phyloP scores from a whole-genome alignment of 2,113 vertebrate genomes.

The Jacana jacana region DNA sequence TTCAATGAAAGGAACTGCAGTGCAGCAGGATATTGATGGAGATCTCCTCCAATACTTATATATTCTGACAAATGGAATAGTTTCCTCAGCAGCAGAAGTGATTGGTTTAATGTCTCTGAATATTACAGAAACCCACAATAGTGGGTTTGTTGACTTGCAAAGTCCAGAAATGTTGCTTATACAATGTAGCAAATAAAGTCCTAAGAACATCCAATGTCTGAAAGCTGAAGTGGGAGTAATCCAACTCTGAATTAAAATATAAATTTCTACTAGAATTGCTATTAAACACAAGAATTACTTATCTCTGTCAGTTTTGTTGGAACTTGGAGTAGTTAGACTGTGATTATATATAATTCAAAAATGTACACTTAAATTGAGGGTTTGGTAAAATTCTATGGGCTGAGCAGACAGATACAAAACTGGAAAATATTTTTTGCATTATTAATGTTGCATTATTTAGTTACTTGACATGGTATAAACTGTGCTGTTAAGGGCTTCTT shows the following conservation, averaged over 20 bases:
- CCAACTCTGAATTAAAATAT: not conserved
- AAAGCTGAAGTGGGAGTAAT: not conserved
- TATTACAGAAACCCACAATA: fast-evolving
- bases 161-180: not conserved
- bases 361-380: not conserved
- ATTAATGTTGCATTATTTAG: not conserved
- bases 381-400: not conserved
- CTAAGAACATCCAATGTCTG: not conserved
- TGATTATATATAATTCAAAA: not conserved
- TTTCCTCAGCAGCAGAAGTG: not conserved
- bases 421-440: not conserved
- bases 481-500: not conserved
- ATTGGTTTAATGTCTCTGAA: not conserved
- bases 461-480: not conserved
- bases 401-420: not conserved
- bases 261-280: not conserved
- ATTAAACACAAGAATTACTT: not conserved
- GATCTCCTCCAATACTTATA: not conserved
- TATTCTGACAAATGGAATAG: not conserved
- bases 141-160: not conserved
- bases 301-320: not conserved
- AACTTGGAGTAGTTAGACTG: not conserved
- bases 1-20: not conserved
- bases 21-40: not conserved
- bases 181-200: not conserved